phyloP scores from a whole-genome alignment of 2,888 invertebrate species.

The Drosophila histrio region DNA sequence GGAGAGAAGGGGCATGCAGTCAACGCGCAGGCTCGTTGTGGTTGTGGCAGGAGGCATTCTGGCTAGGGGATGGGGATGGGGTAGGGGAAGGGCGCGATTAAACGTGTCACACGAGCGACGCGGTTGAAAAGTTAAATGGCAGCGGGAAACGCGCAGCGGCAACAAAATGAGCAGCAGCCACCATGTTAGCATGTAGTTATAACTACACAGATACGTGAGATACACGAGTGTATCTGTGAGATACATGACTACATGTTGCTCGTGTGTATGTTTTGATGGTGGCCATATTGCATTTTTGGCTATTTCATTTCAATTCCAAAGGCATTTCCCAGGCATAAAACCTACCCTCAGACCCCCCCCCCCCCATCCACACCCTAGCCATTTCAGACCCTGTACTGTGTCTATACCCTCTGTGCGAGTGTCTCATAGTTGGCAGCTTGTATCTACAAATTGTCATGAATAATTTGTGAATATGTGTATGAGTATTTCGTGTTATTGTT shows the following conservation, averaged over 20 bases:
- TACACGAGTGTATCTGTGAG: conserved; percentile 27
- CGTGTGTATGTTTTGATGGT: conserved; percentile 41
- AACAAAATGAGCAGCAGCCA: conserved; percentile 69
- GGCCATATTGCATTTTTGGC: conserved; percentile 62
- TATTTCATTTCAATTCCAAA: conserved; percentile 50
- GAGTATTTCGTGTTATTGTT: conserved; percentile 10
- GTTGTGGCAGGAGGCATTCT: conserved; percentile 10
- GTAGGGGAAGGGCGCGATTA: conserved; percentile 63
- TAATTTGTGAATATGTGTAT: conserved; percentile 44
- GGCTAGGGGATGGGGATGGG: background rate
- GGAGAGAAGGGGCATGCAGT: conserved; percentile 18
- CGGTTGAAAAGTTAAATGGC: conserved; percentile 79
- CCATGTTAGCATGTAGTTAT: conserved; percentile 74
- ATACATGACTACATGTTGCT: conserved; percentile 55
- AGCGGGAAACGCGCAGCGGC: conserved; percentile 42
- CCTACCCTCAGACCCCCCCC: conserved; percentile 8
- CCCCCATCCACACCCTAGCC: background rate
- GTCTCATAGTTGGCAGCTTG: conserved; percentile 49
- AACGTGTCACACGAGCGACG: conserved; percentile 74
- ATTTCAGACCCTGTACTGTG: background rate
- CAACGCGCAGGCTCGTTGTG: conserved; percentile 59
- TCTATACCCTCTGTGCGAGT: conserved; percentile 11
- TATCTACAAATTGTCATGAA: conserved; percentile 73
- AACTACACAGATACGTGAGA: conserved; percentile 33
- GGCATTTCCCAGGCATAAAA: conserved; percentile 53